Percentiles rank a stretch among this genome's conserved stretches.
These are phyloP conservation scores for Rhea americana DNA, from an alignment of 2,113 vertebrate species.

Conservation along the genomic window DNA sequence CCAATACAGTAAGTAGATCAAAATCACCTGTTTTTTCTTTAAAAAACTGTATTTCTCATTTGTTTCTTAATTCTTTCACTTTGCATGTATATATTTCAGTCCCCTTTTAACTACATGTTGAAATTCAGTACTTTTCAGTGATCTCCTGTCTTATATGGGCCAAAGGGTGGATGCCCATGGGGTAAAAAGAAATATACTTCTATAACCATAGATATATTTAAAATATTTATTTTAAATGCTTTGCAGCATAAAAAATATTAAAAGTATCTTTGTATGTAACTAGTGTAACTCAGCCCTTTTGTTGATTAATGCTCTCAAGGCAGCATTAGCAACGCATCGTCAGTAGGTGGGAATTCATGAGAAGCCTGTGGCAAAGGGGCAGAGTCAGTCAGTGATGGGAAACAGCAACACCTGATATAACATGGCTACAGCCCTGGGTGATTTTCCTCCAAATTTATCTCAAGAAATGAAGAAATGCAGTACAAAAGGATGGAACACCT, in stretches of 20 bases:
- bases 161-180: not conserved
- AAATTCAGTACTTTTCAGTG: not conserved
- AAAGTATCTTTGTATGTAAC: not conserved
- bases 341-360: not conserved
- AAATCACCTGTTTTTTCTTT: not conserved
- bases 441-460: not conserved
- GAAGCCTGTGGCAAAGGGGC: not conserved
- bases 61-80: not conserved
- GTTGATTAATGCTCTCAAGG: not conserved
- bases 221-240: not conserved
- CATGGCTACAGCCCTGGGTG: not conserved
- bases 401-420: not conserved
- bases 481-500: not conserved
- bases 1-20: not conserved
- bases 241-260: not conserved
- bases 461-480: not conserved
- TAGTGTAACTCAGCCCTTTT: not conserved
- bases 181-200: not conserved
- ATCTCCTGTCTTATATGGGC: not conserved
- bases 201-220: not conserved
- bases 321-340: not conserved
- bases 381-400: not conserved
- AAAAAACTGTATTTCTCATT: not conserved
- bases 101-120: not conserved
- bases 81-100: not conserved